phyloP scores from a whole-genome alignment of 2,797 vertebrate species.

The Melanotaenia nigrans region DNA sequence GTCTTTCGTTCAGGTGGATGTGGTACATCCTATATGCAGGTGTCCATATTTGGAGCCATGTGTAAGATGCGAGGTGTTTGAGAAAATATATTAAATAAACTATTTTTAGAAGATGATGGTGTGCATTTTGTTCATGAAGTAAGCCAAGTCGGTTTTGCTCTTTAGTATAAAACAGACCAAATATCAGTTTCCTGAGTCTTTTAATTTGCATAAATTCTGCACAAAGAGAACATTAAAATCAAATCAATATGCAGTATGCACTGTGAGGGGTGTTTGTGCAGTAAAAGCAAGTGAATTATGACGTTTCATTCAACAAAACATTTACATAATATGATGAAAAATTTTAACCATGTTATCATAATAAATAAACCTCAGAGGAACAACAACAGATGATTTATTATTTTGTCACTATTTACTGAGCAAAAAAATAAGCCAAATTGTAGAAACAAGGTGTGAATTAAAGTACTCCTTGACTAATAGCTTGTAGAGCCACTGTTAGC shows the following conservation, averaged over 20 bases:
- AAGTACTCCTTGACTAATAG: neutral
- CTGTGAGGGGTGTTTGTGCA: neutral
- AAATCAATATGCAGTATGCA: neutral
- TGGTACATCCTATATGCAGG: neutral
- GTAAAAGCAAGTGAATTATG: neutral
- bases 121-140: neutral
- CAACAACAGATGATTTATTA: neutral
- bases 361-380: neutral
- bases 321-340: neutral
- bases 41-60: slow-evolving; percentile 1
- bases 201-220: too few relatives aligned
- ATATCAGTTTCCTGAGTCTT: neutral
- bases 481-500: neutral
- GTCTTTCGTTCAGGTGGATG: slow-evolving; percentile 1
- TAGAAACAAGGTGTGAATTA: too few relatives aligned
- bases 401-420: too few relatives aligned
- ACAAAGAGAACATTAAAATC: too few relatives aligned
- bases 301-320: neutral
- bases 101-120: neutral
- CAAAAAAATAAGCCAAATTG: too few relatives aligned
- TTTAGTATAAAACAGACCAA: neutral
- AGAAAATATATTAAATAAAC: neutral
- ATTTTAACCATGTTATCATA: neutral
- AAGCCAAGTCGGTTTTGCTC: neutral
- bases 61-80: neutral